Evolutionary conservation across 2,113 vertebrate genomes (phyloP).

Genomic region (Dermatemys mawii): DNA sequence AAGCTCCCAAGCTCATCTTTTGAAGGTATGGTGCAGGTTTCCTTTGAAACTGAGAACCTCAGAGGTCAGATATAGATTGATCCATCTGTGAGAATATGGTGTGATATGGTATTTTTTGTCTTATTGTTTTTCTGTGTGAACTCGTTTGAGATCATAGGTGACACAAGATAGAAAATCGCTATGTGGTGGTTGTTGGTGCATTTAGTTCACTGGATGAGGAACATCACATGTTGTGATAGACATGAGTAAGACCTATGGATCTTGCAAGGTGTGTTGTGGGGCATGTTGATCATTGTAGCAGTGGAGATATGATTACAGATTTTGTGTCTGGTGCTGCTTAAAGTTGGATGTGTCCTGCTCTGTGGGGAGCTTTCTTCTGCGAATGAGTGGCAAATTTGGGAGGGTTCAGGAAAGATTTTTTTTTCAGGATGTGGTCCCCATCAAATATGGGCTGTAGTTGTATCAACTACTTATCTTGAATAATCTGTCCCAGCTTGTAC

Average conservation of each 20-base stretch:
- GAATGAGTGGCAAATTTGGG: background rate
- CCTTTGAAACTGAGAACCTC: background rate
- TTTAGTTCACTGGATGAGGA: background rate
- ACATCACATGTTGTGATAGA: background rate
- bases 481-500: background rate
- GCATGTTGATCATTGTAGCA: background rate
- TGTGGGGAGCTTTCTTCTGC: background rate
- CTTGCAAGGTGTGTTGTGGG: background rate
- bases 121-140: background rate
- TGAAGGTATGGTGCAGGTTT: background rate
- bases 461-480: background rate
- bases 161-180: no score
- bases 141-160: background rate
- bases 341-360: background rate
- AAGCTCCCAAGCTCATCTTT: background rate
- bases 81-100: background rate
- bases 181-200: no score
- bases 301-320: background rate
- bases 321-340: background rate
- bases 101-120: background rate
- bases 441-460: background rate
- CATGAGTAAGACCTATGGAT: background rate
- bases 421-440: background rate
- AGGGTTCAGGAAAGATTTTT: background rate
- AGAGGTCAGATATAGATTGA: background rate